Conservation (phyloP, 2,113 vertebrate genomes). For the Lynx canadensis region DNA sequence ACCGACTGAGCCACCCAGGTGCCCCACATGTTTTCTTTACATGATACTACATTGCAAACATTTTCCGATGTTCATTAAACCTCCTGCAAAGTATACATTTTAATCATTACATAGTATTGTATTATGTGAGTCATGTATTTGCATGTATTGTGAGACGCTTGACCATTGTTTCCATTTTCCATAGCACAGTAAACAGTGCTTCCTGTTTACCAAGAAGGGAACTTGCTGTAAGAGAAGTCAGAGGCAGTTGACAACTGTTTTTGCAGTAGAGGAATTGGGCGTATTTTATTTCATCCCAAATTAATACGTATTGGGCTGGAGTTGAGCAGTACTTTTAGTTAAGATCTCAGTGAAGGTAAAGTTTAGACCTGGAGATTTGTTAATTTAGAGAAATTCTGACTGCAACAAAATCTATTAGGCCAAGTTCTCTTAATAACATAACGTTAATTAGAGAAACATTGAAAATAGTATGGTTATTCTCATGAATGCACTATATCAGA, state of each 20-base stretch:
- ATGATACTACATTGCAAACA: background rate
- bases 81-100: background rate
- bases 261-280: background rate
- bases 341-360: conserved; percentile 17
- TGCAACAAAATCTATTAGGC: background rate
- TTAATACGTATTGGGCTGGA: background rate
- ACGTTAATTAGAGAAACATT: background rate
- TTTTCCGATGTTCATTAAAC: background rate
- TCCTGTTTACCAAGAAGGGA: background rate
- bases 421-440: conserved; percentile 1
- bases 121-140: background rate
- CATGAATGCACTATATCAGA: background rate
- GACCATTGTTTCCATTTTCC: background rate
- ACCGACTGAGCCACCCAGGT: too few relatives aligned
- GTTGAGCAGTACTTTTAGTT: background rate
- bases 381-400: conserved; percentile 28
- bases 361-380: background rate
- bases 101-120: background rate
- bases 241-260: background rate
- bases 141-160: background rate
- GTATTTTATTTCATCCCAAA: background rate
- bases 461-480: background rate
- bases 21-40: background rate
- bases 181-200: background rate
- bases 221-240: background rate